Base-by-base conservation (phyloP, 2,888 invertebrate species). In the Acleris cristana region DNA sequence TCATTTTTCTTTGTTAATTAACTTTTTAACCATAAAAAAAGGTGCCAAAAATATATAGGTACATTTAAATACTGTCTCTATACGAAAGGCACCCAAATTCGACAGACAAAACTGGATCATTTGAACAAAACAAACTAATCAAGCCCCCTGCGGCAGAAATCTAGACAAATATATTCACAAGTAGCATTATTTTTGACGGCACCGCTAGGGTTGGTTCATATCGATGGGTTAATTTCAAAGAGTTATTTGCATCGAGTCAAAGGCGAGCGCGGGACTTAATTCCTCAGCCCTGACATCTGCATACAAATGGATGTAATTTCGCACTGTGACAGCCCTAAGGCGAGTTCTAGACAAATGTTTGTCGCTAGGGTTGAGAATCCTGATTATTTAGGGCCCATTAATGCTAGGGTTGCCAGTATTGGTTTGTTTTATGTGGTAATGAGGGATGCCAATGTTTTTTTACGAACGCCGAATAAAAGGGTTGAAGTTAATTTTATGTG, bases 251-350 rank as follows among this genome's bases (percentile, higher is more conserved):
- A 83, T 84, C 79, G 79, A 83, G 83, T 83, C 86, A 85, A 87
- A 87, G 84, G 82, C 83, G 71, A 71, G 70, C 65, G 55, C 49
- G 64, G 71, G 83, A 83, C 83, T 87, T 87, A 87, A 87, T 85
- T 84, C 82, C 80, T 79, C 80, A 77, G 80, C 81, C 82, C 84
- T 88, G 88, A 89, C 83, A 82, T 83, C 82, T 83, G 81, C 80
- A 90, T 91, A 89, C 85, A 90, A 90, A 92, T 90, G 89, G 86
- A 79, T 83, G 88, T 90, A 90, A 91, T 92, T 89, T 88, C 84
- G 84, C 83, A 81, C 80, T 79, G 87, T 84, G 89, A 89, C 90
- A 88, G 81, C 86, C 88, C 86, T 84, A 81, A 82, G 85, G 86
- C 85, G 79, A 77, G 72, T 69, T 63, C 69, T 81, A 85, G 84